Percentiles rank a stretch among this genome's conserved stretches.
phyloP scores from a whole-genome alignment of 2,113 vertebrate species.

The Corythoichthys haematopterus region DNA sequence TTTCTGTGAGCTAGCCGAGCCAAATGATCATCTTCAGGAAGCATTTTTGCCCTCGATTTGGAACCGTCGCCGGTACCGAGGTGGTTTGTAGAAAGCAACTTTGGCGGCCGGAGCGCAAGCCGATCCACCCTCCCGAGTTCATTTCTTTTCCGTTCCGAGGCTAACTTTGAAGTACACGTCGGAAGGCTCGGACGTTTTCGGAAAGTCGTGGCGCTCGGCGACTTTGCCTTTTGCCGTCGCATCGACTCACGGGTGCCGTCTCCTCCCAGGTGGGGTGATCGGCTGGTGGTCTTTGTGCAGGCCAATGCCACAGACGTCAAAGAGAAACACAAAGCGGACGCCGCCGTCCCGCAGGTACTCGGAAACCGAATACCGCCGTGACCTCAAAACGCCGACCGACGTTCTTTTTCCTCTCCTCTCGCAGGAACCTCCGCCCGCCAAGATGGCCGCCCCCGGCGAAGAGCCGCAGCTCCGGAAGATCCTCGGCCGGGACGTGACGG shows the following conservation, averaged over 20 bases:
- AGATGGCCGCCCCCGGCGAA: slow-evolving; percentile 58
- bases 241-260: neutral
- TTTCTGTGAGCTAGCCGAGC: neutral
- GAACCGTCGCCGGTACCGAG: too few relatives aligned
- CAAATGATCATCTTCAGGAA: too few relatives aligned
- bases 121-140: too few relatives aligned
- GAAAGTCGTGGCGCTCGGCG: too few relatives aligned
- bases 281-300: slow-evolving; percentile 54
- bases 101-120: too few relatives aligned
- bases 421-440: slow-evolving; percentile 65
- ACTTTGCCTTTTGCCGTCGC: too few relatives aligned
- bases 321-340: slow-evolving; percentile 64
- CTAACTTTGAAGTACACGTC: too few relatives aligned
- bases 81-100: too few relatives aligned
- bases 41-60: too few relatives aligned
- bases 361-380: neutral
- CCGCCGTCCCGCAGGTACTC: slow-evolving; percentile 45
- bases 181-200: too few relatives aligned
- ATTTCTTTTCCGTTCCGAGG: too few relatives aligned
- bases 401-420: neutral
- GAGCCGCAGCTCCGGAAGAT: slow-evolving; percentile 26
- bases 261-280: slow-evolving; percentile 64
- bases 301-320: slow-evolving; percentile 45
- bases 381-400: neutral
- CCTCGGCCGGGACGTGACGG: slow-evolving; percentile 37